A percentile compares a stretch with the other conserved stretches of the same genome.
Conservation (phyloP, 1,140 invertebrate species). For the Micrasema longulum region DNA sequence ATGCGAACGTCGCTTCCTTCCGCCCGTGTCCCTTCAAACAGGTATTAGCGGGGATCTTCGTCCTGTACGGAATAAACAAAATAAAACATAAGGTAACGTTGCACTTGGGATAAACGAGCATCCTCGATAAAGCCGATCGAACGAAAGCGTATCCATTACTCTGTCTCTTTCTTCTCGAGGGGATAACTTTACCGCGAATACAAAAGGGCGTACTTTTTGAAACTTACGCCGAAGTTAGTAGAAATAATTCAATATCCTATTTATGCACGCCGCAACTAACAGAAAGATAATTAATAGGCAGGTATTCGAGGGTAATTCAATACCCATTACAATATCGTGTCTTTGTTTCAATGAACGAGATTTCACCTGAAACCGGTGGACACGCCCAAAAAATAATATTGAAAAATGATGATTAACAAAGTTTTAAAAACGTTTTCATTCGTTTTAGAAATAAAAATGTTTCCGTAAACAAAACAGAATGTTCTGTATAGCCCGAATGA, state of each 20-base stretch:
- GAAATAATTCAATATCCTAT: no score
- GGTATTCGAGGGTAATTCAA: no score
- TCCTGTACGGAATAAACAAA: slow-evolving; percentile 4
- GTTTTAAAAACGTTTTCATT: no score
- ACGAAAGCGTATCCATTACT: not conserved
- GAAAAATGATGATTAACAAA: not conserved
- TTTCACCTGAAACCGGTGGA: slow-evolving; percentile 2
- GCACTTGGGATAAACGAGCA: not conserved
- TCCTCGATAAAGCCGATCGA: not conserved
- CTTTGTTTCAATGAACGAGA: slow-evolving; percentile 11
- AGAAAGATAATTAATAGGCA: no score
- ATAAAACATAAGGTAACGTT: not conserved
- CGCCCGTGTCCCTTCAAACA: slow-evolving; percentile 28
- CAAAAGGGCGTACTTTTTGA: no score
- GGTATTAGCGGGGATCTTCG: slow-evolving; percentile 26
- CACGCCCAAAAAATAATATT: slow-evolving; percentile 19
- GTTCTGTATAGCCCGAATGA: no score
- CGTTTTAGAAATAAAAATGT: no score
- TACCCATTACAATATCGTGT: not conserved
- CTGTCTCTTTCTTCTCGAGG: slow-evolving; percentile 1
- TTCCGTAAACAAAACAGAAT: no score
- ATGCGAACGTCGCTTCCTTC: slow-evolving; percentile 12
- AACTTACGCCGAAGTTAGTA: no score
- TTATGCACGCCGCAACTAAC: no score
- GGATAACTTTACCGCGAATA: not conserved